These are phyloP conservation scores for Proisotoma minuta DNA, from an alignment of 2,888 invertebrate species.

Conservation along the genomic window DNA sequence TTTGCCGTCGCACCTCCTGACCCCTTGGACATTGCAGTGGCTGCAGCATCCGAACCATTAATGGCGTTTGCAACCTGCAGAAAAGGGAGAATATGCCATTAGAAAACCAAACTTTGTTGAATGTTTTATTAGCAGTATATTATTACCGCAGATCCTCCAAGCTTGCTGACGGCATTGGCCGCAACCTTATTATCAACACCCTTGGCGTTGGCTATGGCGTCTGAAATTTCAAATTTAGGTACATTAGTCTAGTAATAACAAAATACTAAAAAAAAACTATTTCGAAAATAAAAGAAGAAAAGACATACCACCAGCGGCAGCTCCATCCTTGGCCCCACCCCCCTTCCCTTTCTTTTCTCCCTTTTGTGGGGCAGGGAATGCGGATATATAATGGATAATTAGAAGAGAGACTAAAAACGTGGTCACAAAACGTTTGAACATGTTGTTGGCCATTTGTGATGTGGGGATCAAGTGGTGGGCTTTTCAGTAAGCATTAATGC, in stretches of 20 bases:
- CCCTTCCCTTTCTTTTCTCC: too few species aligned
- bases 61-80: too few species aligned
- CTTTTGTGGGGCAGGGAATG: too few species aligned
- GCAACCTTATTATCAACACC: conserved; percentile 2
- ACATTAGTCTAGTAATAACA: not conserved
- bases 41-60: conserved; percentile 15
- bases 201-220: conserved; percentile 17
- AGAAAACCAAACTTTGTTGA: too few species aligned
- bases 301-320: not conserved
- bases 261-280: not conserved
- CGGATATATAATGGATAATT: too few species aligned
- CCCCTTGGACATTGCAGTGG: conserved; percentile 1
- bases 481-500: too few species aligned
- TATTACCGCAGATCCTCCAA: conserved; percentile 12
- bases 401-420: too few species aligned
- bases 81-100: too few species aligned
- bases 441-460: too few species aligned
- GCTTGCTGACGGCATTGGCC: conserved; percentile 14
- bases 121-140: too few species aligned
- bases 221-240: not conserved
- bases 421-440: too few species aligned
- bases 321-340: not conserved
- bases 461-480: too few species aligned
- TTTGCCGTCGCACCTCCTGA: conserved; percentile 6
- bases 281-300: not conserved